Evolutionary conservation across 1,140 invertebrate species (phyloP).

Genomic region (Neodiprion lecontei): DNA sequence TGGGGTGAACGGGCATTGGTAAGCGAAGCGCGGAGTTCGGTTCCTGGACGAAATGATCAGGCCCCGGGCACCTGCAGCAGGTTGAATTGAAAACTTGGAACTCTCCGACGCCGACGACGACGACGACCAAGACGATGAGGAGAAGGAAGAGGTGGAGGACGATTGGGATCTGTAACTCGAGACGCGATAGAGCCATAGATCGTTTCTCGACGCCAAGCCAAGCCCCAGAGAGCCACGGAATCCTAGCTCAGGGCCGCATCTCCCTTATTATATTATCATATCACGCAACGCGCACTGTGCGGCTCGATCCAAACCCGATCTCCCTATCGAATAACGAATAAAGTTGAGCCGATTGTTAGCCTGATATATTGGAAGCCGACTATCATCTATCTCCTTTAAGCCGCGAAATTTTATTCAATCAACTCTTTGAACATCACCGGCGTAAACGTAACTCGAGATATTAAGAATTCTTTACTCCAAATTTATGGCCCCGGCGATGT

Average conservation of each 20-base stretch:
- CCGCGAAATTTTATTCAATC: not conserved
- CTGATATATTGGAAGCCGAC: no score
- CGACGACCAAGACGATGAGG: constrained; percentile 15
- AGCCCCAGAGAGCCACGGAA: constrained; percentile 7
- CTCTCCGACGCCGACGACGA: not conserved
- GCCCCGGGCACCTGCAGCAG: constrained; percentile 19
- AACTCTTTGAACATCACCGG: not conserved
- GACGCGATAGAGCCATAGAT: constrained; percentile 55
- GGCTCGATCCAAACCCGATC: no score
- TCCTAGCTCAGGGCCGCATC: not conserved
- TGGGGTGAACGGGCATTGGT: no score
- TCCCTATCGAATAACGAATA: no score
- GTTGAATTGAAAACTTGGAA: constrained; percentile 9
- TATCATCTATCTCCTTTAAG: no score
- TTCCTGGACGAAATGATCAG: not conserved
- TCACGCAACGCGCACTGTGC: no score
- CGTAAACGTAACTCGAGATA: not conserved
- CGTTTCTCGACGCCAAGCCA: constrained; percentile 38
- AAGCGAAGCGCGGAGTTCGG: no score
- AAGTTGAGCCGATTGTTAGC: no score
- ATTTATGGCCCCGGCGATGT: no score
- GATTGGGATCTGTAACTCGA: constrained; percentile 51
- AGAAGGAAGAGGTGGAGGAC: constrained; percentile 33
- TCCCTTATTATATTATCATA: not conserved
- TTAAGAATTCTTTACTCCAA: no score